phyloP scores from a whole-genome alignment of 2,797 vertebrate genomes.

The Vipera latastei region DNA sequence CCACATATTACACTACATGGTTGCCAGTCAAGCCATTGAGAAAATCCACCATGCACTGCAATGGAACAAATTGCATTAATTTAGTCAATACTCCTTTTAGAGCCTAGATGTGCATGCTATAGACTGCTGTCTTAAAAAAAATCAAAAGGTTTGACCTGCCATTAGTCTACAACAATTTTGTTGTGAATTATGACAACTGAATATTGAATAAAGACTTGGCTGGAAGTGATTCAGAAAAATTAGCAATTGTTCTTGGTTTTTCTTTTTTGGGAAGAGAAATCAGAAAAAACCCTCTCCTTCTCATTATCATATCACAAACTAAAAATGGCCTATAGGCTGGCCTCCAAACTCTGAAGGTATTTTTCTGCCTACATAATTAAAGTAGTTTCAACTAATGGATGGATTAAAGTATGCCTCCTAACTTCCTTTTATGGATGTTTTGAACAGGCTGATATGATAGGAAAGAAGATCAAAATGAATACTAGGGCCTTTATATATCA shows the following conservation, averaged over 20 bases:
- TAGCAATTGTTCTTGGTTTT: neutral
- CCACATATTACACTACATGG: slow-evolving; percentile 89
- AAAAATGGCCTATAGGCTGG: neutral
- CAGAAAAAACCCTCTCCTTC: neutral
- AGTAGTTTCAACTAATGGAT: neutral
- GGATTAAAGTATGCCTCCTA: neutral
- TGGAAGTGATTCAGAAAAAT: neutral
- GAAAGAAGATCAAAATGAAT: neutral
- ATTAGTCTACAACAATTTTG: neutral
- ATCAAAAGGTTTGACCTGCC: neutral
- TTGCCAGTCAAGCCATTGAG: slow-evolving; percentile 88
- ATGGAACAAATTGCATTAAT: neutral
- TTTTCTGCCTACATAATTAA: neutral
- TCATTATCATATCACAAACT: neutral
- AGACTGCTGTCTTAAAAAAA: neutral
- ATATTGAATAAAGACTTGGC: neutral
- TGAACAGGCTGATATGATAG: neutral
- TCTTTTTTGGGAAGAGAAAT: neutral
- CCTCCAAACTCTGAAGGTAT: neutral
- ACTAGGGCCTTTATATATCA: neutral
- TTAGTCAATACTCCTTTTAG: neutral
- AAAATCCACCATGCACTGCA: slow-evolving; percentile 90
- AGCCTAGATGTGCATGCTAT: neutral
- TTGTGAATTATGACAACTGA: neutral
- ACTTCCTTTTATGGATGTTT: neutral